These are phyloP conservation scores for Saguinus imperator DNA, from an alignment of 2,113 vertebrate species.

Conservation along the genomic window DNA sequence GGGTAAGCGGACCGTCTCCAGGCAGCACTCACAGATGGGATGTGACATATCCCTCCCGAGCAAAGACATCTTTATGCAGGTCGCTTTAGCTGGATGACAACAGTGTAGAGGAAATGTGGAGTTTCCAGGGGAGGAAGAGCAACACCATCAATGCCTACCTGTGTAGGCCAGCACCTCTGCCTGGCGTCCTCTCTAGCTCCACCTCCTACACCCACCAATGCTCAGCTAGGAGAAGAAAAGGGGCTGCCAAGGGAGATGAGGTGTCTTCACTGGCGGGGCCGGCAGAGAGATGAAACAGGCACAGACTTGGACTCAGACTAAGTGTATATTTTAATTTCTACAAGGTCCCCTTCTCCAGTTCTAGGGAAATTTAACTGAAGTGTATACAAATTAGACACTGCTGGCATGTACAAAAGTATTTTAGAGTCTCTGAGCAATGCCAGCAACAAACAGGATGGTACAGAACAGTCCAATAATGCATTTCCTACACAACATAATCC, in stretches of 20 bases:
- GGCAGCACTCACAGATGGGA: neutral
- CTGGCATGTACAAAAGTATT: conserved; percentile 83
- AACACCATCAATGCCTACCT: neutral
- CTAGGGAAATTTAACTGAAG: conserved; percentile 37
- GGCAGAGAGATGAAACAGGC: neutral
- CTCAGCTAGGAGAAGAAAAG: neutral
- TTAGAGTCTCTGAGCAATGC: conserved; percentile 75
- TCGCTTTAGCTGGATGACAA: neutral
- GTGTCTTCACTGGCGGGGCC: neutral
- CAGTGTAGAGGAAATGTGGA: neutral
- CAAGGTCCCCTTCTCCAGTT: conserved; percentile 52
- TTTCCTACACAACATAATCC: conserved; percentile 70
- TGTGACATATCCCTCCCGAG: neutral
- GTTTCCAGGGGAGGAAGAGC: neutral
- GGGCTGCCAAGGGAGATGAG: neutral
- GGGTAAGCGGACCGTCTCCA: neutral
- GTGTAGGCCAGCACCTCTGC: neutral
- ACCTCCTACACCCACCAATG: too few species aligned
- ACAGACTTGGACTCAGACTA: neutral
- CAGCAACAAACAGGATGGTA: conserved; percentile 78
- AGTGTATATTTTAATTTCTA: conserved; percentile 68
- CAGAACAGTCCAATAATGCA: conserved; percentile 75
- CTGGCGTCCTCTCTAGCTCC: neutral
- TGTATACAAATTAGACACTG: conserved; percentile 71
- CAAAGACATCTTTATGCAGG: neutral